Conservation (phyloP, 2,888 invertebrate genomes). For the Erannis defoliaria region DNA sequence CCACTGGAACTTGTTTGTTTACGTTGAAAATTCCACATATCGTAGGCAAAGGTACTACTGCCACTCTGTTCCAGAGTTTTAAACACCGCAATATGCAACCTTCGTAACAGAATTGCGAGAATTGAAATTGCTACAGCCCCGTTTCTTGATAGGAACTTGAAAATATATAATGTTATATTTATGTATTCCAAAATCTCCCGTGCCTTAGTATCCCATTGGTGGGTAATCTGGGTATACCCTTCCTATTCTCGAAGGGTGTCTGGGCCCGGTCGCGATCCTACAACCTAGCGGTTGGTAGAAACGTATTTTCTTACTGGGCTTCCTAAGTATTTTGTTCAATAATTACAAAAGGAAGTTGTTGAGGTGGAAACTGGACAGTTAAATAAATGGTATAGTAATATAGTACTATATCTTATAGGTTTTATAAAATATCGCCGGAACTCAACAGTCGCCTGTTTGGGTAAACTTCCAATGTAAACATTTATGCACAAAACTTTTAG, state of each 20-base stretch:
- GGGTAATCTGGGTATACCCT: too few species aligned
- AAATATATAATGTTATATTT: too few species aligned
- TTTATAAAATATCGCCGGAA: not conserved
- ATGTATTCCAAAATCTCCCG: too few species aligned
- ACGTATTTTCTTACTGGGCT: too few species aligned
- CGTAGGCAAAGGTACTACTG: not conserved
- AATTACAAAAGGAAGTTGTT: too few species aligned
- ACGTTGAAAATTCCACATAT: conserved; percentile 3
- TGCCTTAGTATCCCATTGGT: too few species aligned
- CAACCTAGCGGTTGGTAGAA: too few species aligned
- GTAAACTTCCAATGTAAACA: conserved; percentile 10
- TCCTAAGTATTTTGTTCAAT: too few species aligned
- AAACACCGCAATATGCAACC: not conserved
- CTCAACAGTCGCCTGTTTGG: not conserved
- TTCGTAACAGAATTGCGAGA: not conserved
- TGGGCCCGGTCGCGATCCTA: too few species aligned
- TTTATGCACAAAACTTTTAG: conserved; percentile 14
- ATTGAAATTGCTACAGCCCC: not conserved
- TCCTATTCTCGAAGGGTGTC: too few species aligned
- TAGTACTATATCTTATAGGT: not conserved
- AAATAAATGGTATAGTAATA: too few species aligned
- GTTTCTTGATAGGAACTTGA: not conserved
- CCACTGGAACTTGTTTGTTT: conserved; percentile 43
- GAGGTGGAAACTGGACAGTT: too few species aligned
- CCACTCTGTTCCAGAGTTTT: not conserved